Evolutionary conservation across 2,797 vertebrate species (phyloP).

Genomic region (Microctenopoma lineatum): DNA sequence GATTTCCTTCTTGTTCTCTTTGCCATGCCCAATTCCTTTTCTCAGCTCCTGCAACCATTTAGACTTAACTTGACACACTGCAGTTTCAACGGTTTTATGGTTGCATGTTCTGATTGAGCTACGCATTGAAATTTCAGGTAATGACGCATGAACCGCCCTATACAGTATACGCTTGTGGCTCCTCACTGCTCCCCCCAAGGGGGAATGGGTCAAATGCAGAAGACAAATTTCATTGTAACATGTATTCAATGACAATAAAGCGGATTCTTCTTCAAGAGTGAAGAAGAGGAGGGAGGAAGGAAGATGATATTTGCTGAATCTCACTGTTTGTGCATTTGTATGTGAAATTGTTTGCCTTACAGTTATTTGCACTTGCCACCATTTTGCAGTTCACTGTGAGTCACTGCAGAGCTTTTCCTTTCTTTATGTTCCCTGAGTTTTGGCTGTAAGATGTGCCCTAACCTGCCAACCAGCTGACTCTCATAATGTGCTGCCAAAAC

Average conservation of each 20-base stretch:
- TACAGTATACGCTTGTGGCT: too few species aligned
- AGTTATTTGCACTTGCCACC: conserved; percentile 36
- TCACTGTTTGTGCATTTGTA: conserved; percentile 46
- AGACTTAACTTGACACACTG: conserved; percentile 55
- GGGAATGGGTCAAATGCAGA: too few species aligned
- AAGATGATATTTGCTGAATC: conserved; percentile 51
- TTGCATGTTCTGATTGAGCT: conserved; percentile 24
- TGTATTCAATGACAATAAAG: too few species aligned
- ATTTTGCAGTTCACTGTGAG: conserved; percentile 46
- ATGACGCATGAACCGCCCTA: not conserved
- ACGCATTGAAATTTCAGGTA: conserved; percentile 37
- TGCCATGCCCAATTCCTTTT: conserved; percentile 57
- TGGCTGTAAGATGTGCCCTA: conserved; percentile 48
- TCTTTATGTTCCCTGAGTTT: conserved; percentile 52
- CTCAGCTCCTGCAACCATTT: conserved; percentile 33
- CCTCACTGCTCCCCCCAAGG: too few species aligned
- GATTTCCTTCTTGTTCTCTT: conserved; percentile 67
- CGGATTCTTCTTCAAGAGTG: conserved; percentile 1
- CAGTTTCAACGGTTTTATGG: conserved; percentile 43
- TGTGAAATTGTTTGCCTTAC: conserved; percentile 55
- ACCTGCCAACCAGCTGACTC: conserved; percentile 56
- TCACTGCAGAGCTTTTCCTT: conserved; percentile 35
- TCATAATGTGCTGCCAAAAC: conserved; percentile 47
- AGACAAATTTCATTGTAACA: too few species aligned
- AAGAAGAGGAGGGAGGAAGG: conserved; percentile 10